Base-by-base conservation (phyloP, 64 coral and sea anemone species). In the Pocillopora damicornis region DNA sequence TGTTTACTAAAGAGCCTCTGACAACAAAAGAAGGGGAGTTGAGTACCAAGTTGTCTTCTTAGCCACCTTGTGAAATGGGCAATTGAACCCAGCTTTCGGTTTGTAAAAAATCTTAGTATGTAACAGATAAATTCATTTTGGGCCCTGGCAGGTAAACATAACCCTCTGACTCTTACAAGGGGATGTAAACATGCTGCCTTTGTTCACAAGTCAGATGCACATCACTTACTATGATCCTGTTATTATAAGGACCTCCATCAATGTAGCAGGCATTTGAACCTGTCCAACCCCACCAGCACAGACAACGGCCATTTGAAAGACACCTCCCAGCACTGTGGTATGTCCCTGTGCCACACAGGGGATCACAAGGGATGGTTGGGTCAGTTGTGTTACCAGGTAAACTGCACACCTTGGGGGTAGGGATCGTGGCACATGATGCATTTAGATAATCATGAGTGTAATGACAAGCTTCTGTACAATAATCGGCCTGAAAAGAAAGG, bases 211-310 rank as follows among this genome's bases (percentile, higher is more conserved):
- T n/a, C 3, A 5, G 9, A 71, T n/a, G 5, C 1, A 71, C 22
- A 15, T n/a, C 9, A 77, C 87, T 67, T 68, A 91, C 89, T 56
- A 91, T 56, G 30, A 91, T 91, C 57, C 89, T 91, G 61, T 91
- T 91, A 5, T 91, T 86, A 56, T 91, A 91, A 65, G 45, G 2
- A 86, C 89, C 89, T 84, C 80, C 81, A 64, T 91, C 75, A 38
- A 91, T 61, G 59, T 86, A 92, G 60, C 83, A 78, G n/a, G 90
- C 60, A 75, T 87, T 79, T 17, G 63, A 15, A 15, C 90, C 90
- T 34, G 90, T 92, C 90, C 90, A 92, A 9, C 90, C 90, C 90
- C 90, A 92, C 90, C 90, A 92, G 82, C 90, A 92, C 15, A 92
- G 83, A 60, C 90, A 92, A 67, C 82, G 83, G 0, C 81, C 75